phyloP scores from a whole-genome alignment of 1,140 invertebrate genomes.

The Bombus fervidus region DNA sequence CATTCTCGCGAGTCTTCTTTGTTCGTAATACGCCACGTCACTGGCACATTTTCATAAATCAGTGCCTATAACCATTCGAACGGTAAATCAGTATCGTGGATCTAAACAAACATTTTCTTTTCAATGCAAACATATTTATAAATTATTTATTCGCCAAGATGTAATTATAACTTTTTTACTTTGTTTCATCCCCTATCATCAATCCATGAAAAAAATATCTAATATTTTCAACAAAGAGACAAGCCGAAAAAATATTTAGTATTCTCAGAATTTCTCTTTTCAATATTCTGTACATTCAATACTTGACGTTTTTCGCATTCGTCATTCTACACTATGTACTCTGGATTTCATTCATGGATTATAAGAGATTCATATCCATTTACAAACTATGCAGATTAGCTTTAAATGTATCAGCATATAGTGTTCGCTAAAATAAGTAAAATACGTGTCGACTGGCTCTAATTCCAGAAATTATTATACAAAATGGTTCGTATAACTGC shows the following conservation, averaged over 20 bases:
- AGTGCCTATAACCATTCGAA: neutral
- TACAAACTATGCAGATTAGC: neutral
- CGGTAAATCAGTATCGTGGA: neutral
- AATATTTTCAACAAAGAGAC: neutral
- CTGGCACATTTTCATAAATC: neutral
- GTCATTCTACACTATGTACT: neutral
- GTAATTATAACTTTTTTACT: neutral
- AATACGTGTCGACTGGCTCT: neutral
- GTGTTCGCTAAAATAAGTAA: neutral
- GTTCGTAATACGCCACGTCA: neutral
- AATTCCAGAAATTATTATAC: too few species aligned
- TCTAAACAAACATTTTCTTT: neutral
- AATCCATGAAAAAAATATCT: neutral
- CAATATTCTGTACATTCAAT: neutral
- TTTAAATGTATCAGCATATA: too few species aligned
- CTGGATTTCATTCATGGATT: neutral
- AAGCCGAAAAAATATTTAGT: neutral
- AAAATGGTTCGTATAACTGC: too few species aligned
- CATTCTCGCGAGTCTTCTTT: neutral
- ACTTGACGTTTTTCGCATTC: neutral
- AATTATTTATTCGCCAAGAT: neutral
- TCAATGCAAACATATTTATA: neutral
- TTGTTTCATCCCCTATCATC: neutral
- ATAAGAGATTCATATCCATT: neutral
- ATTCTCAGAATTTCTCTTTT: neutral